A percentile compares a stretch with the other conserved stretches of the same genome.
These are phyloP conservation scores for Vollenhovia emeryi DNA, from an alignment of 1,140 invertebrate species.

Conservation along the genomic window DNA sequence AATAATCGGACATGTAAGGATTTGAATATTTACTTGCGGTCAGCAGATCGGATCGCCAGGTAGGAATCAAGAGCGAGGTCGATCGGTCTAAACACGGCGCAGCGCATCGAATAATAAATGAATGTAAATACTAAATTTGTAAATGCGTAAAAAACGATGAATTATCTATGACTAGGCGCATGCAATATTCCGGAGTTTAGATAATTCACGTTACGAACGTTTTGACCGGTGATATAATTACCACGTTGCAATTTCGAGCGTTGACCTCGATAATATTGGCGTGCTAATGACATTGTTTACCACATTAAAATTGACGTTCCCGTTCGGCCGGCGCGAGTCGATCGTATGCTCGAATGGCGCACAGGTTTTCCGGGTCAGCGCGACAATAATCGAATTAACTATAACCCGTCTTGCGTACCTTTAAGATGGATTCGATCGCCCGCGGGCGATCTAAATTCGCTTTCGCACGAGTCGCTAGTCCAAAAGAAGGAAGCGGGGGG, in stretches of 20 bases:
- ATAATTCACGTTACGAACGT: background rate
- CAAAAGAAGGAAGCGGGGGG: background rate
- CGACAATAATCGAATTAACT: background rate
- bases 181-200: background rate
- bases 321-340: constrained; percentile 58
- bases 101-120: background rate
- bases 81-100: background rate
- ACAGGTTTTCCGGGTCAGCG: background rate
- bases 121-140: background rate
- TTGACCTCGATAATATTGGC: constrained; percentile 54
- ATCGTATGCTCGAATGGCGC: constrained; percentile 58
- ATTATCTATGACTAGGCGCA: background rate
- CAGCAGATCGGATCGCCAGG: background rate
- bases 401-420: background rate
- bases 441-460: constrained; percentile 11
- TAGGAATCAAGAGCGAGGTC: background rate
- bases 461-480: background rate
- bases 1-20: background rate
- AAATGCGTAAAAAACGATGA: background rate
- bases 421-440: constrained; percentile 4
- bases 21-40: background rate
- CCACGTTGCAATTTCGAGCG: constrained; percentile 15
- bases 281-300: constrained; percentile 71
- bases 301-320: constrained; percentile 67
- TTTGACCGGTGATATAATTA: constrained; percentile 31